These are phyloP conservation scores for Cistogaster globosa DNA, from an alignment of 2,888 invertebrate genomes.

Conservation along the genomic window DNA sequence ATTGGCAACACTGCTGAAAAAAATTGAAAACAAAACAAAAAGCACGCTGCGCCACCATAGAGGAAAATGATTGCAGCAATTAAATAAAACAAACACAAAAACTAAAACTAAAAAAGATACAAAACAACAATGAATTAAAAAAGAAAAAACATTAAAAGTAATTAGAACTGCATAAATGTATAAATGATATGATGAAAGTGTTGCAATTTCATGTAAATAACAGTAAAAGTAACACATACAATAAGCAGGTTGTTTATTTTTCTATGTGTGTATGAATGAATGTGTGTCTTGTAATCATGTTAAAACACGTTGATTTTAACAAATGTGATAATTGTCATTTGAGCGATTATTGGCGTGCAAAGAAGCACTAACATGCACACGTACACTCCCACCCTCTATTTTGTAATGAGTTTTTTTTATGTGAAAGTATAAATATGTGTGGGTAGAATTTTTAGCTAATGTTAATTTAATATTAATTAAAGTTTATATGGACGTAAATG, in stretches of 20 bases:
- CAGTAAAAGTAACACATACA: slow-evolving; percentile 35
- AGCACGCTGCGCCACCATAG: slow-evolving; percentile 4
- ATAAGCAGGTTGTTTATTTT: not conserved
- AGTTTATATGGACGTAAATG: slow-evolving; percentile 2
- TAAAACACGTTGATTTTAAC: slow-evolving; percentile 52
- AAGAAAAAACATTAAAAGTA: slow-evolving; percentile 23
- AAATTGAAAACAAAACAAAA: not conserved
- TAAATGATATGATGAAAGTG: slow-evolving; percentile 59
- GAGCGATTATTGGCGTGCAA: slow-evolving; percentile 34
- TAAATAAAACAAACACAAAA: slow-evolving; percentile 48
- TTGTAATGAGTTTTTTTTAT: not conserved
- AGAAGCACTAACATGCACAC: not conserved
- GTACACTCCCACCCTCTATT: not conserved
- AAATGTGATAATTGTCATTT: slow-evolving; percentile 69
- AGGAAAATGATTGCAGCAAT: slow-evolving; percentile 37
- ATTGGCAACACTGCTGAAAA: slow-evolving; percentile 15
- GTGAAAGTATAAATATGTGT: not conserved
- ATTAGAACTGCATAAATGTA: slow-evolving; percentile 62
- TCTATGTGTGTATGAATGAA: not conserved
- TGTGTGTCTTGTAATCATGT: slow-evolving; percentile 18
- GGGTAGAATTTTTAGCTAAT: slow-evolving; percentile 22
- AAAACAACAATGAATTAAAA: not conserved
- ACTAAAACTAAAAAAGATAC: slow-evolving; percentile 19
- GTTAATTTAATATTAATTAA: slow-evolving; percentile 55
- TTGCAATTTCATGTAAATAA: slow-evolving; percentile 44